Conservation (phyloP, 2,113 vertebrate genomes). For the Oophaga pumilio region DNA sequence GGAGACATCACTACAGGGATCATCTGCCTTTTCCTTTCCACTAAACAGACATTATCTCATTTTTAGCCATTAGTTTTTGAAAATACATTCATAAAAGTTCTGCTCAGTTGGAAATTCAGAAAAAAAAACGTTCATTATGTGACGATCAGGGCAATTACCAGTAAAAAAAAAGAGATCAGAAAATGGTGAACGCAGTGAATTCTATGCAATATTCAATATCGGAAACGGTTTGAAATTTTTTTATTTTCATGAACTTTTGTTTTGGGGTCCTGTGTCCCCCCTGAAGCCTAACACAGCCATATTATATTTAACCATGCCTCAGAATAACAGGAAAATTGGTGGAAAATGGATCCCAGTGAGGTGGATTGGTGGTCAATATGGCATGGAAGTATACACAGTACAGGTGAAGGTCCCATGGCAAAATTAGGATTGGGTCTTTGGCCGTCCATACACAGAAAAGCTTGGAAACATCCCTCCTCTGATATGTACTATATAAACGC, state of each 20-base stretch:
- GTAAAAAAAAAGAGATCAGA: not conserved
- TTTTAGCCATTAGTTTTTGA: constrained; percentile 7
- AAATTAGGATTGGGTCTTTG: too few relatives aligned
- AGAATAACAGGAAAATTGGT: not conserved
- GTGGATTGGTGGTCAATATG: not conserved
- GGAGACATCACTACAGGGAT: not conserved
- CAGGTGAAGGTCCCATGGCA: too few relatives aligned
- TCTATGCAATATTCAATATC: constrained; percentile 47
- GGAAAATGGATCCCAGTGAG: not conserved
- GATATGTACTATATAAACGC: not conserved
- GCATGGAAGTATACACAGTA: not conserved
- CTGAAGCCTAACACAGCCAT: constrained; percentile 23
- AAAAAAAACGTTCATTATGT: constrained; percentile 18
- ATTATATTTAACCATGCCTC: not conserved
- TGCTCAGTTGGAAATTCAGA: constrained; percentile 19
- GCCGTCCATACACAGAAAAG: too few relatives aligned
- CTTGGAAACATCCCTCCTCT: too few relatives aligned
- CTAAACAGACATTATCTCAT: constrained; percentile 35
- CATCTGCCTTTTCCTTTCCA: not conserved
- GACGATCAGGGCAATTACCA: constrained; percentile 35
- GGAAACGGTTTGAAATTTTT: not conserved
- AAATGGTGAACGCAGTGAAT: not conserved
- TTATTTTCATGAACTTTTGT: not conserved
- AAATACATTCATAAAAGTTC: not conserved
- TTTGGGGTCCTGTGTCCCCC: not conserved